Percentiles rank a stretch among this genome's conserved stretches.
phyloP scores from a whole-genome alignment of 2,888 invertebrate genomes.

The Brenthis hecate region DNA sequence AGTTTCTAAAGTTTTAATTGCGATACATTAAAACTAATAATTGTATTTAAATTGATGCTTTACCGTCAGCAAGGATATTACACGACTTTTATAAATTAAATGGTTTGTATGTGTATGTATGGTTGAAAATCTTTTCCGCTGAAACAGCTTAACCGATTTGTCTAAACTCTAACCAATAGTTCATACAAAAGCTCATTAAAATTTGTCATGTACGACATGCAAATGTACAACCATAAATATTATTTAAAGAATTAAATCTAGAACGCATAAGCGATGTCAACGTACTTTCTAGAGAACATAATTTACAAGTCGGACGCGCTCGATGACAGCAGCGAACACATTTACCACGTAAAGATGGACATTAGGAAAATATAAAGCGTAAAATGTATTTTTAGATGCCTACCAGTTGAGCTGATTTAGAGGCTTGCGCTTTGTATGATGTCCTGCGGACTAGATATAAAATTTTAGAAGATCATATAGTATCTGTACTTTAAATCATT shows the following conservation, averaged over 20 bases:
- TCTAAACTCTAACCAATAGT: slow-evolving; percentile 23
- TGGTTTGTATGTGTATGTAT: too few species aligned
- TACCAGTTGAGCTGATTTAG: background rate
- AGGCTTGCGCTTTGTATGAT: background rate
- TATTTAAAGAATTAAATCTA: slow-evolving; percentile 38
- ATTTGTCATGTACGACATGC: slow-evolving; percentile 35
- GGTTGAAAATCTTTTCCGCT: too few species aligned
- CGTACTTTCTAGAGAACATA: slow-evolving; percentile 61
- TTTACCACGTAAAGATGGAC: slow-evolving; percentile 26
- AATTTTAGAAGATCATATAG: too few species aligned
- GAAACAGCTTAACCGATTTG: too few species aligned
- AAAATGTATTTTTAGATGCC: slow-evolving; percentile 15
- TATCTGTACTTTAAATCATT: too few species aligned
- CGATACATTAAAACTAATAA: too few species aligned
- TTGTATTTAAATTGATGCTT: too few species aligned
- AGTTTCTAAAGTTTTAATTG: background rate
- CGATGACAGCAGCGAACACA: slow-evolving; percentile 43
- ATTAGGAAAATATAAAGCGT: slow-evolving; percentile 17
- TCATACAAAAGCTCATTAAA: slow-evolving; percentile 31
- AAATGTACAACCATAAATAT: slow-evolving; percentile 35
- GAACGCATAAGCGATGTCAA: slow-evolving; percentile 38
- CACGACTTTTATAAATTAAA: too few species aligned
- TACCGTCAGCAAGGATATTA: too few species aligned
- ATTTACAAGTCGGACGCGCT: slow-evolving; percentile 50
- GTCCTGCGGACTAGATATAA: too few species aligned